Conservation (phyloP, 2,797 vertebrate species). For the Nyctalus aviator region DNA sequence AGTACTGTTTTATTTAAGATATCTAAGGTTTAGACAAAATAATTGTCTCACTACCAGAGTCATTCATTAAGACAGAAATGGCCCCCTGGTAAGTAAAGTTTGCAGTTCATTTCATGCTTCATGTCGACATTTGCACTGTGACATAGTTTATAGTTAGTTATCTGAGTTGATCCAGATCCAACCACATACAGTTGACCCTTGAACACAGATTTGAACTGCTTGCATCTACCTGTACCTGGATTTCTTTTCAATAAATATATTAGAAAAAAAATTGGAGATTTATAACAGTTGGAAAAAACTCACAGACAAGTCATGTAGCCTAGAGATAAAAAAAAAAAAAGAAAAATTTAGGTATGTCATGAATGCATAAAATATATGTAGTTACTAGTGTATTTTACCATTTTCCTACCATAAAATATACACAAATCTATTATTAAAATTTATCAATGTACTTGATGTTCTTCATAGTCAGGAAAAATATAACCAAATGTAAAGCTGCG, state of each 20-base stretch:
- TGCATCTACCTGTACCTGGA: neutral
- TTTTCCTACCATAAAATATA: neutral
- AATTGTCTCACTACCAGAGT: neutral
- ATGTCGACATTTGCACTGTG: neutral
- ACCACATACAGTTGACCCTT: neutral
- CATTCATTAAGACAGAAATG: neutral
- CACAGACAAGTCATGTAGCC: neutral
- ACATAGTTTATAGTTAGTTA: neutral
- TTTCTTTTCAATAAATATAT: neutral
- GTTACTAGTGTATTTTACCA: neutral
- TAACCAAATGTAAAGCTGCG: neutral
- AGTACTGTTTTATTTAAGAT: neutral
- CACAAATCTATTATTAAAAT: neutral
- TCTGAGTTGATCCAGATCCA: neutral
- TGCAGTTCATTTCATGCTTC: neutral
- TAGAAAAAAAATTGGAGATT: neutral
- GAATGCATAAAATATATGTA: neutral
- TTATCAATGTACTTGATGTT: neutral
- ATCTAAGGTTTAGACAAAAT: neutral
- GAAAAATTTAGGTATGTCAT: neutral
- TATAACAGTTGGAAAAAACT: neutral
- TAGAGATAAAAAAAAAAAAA: neutral
- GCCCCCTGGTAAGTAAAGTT: neutral
- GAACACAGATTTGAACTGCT: neutral
- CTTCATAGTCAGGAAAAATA: neutral